Base-by-base conservation (phyloP, 1,140 invertebrate species). In the Berghia stephanieae region DNA sequence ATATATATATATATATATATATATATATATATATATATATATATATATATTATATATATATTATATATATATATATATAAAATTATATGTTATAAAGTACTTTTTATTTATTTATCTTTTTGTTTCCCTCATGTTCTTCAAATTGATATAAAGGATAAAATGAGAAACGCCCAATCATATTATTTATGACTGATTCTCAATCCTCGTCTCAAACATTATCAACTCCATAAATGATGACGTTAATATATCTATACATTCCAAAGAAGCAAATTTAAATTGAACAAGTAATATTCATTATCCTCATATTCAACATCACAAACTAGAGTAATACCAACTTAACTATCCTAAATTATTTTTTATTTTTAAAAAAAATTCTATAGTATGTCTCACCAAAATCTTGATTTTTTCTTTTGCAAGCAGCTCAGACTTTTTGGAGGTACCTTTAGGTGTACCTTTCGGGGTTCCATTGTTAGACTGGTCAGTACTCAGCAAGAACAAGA, bases 401-500 rank as follows among this genome's bases (percentile, higher is more conserved):
- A 63, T 63, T 40, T 75, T 75, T 34, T 74, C 71, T 31, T 73
- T 24, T 49, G 46, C 3, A 34, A 38, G 46, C 3, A 34, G 24
- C 34, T 68, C 40, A 36, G 2, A 5, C 42, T 40, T 6, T 42
- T n/a, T 63, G n/a, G n/a, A n/a, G n/a, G n/a, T n/a, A n/a, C n/a
- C n/a, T n/a, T n/a, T n/a, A n/a, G n/a, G n/a, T n/a, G n/a, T n/a
- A n/a, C n/a, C n/a, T n/a, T n/a, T n/a, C n/a, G n/a, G n/a, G n/a
- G n/a, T 63, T 38, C 18, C 10, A 43, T 24, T 3, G 13, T 31
- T 44, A 16, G 27, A 24, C 38, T 57, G 70, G 31, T 75, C 72
- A 75, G 72, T 57, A 75, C 63, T 75, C n/a, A 75, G 44, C 55
- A 75, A 27, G 72, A 75, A 75, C 21, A 75, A 40, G 16, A 57